phyloP scores from a whole-genome alignment of 2,113 vertebrate genomes.

The Phasianus colchicus region DNA sequence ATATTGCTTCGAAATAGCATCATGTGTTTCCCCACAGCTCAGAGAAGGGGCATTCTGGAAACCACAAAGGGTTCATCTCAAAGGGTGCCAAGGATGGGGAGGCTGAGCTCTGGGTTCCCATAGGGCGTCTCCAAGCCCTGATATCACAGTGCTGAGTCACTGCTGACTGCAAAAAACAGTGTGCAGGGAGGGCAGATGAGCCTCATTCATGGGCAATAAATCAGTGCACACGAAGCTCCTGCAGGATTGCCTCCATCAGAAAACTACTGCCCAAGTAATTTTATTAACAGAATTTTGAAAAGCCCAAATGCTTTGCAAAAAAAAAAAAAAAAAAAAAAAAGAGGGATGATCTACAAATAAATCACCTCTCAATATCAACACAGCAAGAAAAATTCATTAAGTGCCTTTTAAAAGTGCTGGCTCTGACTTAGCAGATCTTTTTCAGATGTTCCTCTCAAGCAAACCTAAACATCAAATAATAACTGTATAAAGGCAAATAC shows the following conservation, averaged over 20 bases:
- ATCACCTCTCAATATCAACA: constrained; percentile 52
- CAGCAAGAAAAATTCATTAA: constrained; percentile 67
- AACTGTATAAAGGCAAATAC: constrained; percentile 61
- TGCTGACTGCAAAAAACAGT: accelerated
- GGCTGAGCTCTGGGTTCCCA: accelerated
- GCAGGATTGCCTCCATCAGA: constrained; percentile 30
- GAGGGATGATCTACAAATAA: constrained; percentile 58
- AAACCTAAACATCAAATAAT: constrained; percentile 72
- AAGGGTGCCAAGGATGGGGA: not conserved
- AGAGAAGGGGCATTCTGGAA: not conserved
- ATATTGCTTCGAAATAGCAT: not conserved
- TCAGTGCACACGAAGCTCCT: not conserved
- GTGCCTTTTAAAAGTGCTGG: constrained; percentile 52
- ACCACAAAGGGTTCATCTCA: not conserved
- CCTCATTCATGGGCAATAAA: not conserved
- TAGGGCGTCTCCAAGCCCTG: not conserved
- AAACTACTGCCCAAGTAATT: constrained; percentile 14
- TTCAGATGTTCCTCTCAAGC: constrained; percentile 62
- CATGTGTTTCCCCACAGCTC: not conserved
- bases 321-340: not conserved
- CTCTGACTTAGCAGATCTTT: constrained; percentile 67
- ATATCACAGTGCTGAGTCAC: not conserved
- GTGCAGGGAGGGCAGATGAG: not conserved
- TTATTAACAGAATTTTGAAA: constrained; percentile 35
- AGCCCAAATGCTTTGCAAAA: constrained; percentile 3